Conservation (phyloP, 2,797 vertebrate species). For the Coracias cyanogaster region DNA sequence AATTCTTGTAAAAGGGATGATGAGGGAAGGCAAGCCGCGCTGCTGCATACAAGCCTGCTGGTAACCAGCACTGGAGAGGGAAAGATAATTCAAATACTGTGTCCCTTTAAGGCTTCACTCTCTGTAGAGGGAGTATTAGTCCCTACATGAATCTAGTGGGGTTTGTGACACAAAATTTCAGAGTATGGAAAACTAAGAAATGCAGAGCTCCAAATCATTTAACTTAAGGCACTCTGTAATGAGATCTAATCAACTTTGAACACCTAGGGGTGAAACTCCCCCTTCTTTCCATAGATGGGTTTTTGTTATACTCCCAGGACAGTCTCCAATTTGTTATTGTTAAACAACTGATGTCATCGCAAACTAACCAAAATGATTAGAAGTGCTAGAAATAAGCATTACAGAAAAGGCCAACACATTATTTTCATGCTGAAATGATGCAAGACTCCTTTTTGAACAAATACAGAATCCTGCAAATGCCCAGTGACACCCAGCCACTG, state of each 20-base stretch:
- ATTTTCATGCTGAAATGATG: neutral
- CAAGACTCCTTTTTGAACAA: neutral
- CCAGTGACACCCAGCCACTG: neutral
- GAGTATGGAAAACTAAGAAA: conserved; percentile 4
- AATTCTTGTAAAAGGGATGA: conserved; percentile 21
- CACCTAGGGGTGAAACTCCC: conserved; percentile 16
- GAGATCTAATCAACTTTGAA: conserved; percentile 33
- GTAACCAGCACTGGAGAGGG: neutral
- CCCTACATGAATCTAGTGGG: neutral
- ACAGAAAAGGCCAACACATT: neutral
- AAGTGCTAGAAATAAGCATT: neutral
- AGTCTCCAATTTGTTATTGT: neutral
- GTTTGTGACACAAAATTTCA: conserved; percentile 28
- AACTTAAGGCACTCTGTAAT: conserved; percentile 27
- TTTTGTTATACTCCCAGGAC: neutral
- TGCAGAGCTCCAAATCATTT: neutral
- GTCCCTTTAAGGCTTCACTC: conserved; percentile 46
- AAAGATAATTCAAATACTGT: conserved; percentile 53
- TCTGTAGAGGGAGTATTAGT: conserved; percentile 26
- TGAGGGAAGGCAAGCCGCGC: neutral
- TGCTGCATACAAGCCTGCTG: neutral
- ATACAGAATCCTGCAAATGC: neutral
- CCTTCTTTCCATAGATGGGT: neutral
- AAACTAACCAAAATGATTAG: neutral
- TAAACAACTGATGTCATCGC: conserved; percentile 2